Conservation (phyloP, 2,888 invertebrate species). For the Perizoma flavofasciatum region DNA sequence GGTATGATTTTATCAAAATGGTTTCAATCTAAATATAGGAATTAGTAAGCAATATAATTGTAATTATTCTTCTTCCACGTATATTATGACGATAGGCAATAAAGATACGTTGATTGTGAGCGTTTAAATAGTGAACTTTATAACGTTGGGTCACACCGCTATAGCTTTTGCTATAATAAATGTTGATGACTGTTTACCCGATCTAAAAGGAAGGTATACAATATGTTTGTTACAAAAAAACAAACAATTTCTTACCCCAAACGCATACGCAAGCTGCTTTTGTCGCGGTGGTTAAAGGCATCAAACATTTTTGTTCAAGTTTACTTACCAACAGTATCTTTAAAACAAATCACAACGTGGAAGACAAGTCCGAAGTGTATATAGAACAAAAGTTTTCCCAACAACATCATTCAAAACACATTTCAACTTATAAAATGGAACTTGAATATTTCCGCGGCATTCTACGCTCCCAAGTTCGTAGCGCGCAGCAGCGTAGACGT, state of each 20-base stretch:
- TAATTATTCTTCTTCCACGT: conserved; percentile 25
- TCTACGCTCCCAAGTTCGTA: conserved; percentile 54
- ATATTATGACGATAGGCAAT: conserved; percentile 35
- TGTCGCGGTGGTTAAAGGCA: no score
- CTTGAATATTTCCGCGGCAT: conserved; percentile 61
- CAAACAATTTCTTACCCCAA: no score
- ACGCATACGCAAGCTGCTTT: no score
- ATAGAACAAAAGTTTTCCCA: conserved; percentile 79
- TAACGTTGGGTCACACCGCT: conserved; percentile 8
- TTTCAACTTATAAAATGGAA: conserved; percentile 59
- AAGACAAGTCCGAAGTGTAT: conserved; percentile 81
- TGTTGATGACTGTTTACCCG: conserved; percentile 8
- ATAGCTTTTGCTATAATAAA: conserved; percentile 16
- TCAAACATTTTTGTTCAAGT: no score
- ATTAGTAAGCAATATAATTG: conserved; percentile 10
- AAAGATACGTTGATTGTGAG: conserved; percentile 34
- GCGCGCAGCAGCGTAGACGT: conserved; percentile 61
- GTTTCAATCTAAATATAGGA: conserved; percentile 10
- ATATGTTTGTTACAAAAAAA: no score
- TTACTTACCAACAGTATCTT: conserved; percentile 75
- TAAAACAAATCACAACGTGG: conserved; percentile 81
- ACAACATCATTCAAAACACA: conserved; percentile 80
- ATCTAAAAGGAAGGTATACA: no score
- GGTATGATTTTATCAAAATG: neutral
- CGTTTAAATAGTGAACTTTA: conserved; percentile 23